phyloP scores from a whole-genome alignment of 1,140 invertebrate species.

The Drosophila sp. region DNA sequence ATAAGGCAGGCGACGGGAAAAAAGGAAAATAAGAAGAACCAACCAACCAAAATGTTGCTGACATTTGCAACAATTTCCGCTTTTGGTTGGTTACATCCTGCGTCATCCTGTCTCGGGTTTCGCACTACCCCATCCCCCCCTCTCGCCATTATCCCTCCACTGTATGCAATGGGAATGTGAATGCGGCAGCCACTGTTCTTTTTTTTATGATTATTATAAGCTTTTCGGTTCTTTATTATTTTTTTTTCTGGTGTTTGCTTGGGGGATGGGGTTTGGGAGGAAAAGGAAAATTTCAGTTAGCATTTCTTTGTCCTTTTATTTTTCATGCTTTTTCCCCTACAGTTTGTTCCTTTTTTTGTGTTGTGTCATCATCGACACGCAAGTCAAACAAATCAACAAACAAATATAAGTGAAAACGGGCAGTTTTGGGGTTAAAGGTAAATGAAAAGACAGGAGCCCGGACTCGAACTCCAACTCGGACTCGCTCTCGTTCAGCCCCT shows the following conservation, averaged over 20 bases:
- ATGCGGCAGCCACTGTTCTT: constrained; percentile 41
- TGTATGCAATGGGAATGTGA: constrained; percentile 48
- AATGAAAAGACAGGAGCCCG: constrained; percentile 58
- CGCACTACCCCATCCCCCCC: neutral
- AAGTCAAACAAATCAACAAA: constrained; percentile 82
- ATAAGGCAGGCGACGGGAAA: constrained; percentile 50
- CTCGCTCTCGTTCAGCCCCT: neutral
- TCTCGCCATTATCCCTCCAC: neutral
- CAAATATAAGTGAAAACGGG: constrained; percentile 72
- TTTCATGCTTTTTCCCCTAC: constrained; percentile 12
- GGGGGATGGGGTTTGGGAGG: constrained; percentile 9
- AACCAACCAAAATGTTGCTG: constrained; percentile 60
- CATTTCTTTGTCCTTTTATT: constrained; percentile 41
- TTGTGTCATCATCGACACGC: constrained; percentile 82
- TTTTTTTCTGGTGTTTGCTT: constrained; percentile 6
- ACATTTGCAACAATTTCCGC: constrained; percentile 79
- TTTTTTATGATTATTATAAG: constrained; percentile 78
- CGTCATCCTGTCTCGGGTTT: constrained; percentile 32
- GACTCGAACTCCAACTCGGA: constrained; percentile 2
- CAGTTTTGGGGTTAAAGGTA: constrained; percentile 38
- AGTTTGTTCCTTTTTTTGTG: constrained; percentile 45
- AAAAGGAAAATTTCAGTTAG: constrained; percentile 57
- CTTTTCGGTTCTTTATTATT: constrained; percentile 16
- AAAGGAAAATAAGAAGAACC: constrained; percentile 27
- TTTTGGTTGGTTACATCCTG: constrained; percentile 64